Conservation (phyloP, 2,888 invertebrate genomes). For the Alloplasta piceator region DNA sequence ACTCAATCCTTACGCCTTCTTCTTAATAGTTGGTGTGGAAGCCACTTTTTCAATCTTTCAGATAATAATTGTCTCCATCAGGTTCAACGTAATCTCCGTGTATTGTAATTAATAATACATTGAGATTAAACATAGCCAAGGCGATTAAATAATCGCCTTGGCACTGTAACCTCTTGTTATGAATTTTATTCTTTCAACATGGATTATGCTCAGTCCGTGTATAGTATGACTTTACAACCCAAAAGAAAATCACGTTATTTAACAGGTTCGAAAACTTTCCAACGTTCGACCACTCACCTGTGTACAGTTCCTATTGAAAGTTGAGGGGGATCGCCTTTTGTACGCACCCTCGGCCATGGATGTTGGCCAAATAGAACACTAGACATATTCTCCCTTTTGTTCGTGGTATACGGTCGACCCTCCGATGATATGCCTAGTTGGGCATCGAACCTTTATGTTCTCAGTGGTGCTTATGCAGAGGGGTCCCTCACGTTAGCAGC, state of each 20-base stretch:
- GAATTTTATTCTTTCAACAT: no score
- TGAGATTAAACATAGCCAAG: no score
- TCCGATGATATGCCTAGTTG: conserved; percentile 83
- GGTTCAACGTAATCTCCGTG: no score
- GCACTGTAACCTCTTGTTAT: no score
- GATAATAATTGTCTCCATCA: no score
- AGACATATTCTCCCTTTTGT: conserved; percentile 64
- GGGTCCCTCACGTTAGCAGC: conserved; percentile 70
- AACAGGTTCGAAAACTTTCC: conserved; percentile 38
- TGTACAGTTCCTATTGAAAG: conserved; percentile 51
- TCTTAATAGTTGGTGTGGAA: no score
- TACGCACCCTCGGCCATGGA: conserved; percentile 73
- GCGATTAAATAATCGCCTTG: no score
- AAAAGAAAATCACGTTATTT: conserved; percentile 32
- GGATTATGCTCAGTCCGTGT: background rate
- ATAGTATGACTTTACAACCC: conserved; percentile 22
- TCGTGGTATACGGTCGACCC: conserved; percentile 71
- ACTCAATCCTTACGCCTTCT: no score
- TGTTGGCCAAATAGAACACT: conserved; percentile 82
- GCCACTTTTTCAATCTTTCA: no score
- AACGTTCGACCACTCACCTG: conserved; percentile 59
- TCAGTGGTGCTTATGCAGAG: conserved; percentile 69
- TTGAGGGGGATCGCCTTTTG: conserved; percentile 67
- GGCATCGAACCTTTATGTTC: conserved; percentile 81
- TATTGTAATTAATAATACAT: no score